Conservation (phyloP, 2,113 vertebrate species). For the Acrocephalus kingi region DNA sequence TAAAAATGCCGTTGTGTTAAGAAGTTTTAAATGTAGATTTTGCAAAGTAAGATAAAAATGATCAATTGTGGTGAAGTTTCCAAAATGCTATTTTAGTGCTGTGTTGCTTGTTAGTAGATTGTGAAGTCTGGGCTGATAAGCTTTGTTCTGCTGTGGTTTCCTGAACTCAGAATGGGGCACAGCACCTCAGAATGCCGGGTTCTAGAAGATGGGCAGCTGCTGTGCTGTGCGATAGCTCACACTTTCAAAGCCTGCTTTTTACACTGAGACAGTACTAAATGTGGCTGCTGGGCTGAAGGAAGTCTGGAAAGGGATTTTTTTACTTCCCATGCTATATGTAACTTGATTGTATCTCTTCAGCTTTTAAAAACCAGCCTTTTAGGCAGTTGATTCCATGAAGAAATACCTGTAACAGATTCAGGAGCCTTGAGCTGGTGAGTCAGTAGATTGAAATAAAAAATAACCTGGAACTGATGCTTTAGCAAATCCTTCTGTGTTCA, state of each 20-base stretch:
- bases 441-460: neutral
- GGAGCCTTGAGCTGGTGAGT: neutral
- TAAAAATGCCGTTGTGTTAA: neutral
- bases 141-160: neutral
- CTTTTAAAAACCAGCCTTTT: neutral
- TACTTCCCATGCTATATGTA: neutral
- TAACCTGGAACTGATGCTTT: neutral
- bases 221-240: neutral
- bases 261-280: too few relatives aligned
- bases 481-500: neutral
- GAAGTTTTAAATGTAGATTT: neutral
- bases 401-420: neutral
- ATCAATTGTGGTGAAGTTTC: neutral
- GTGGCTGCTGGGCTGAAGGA: neutral
- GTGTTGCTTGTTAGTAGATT: neutral
- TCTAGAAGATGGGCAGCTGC: neutral
- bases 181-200: fast-evolving
- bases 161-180: neutral
- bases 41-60: neutral
- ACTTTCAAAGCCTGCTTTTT: neutral
- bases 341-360: neutral
- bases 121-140: neutral
- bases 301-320: neutral
- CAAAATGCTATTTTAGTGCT: neutral
- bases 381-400: neutral